Evolutionary conservation across 2,113 vertebrate species (phyloP).

Genomic region (Isurus oxyrinchus): DNA sequence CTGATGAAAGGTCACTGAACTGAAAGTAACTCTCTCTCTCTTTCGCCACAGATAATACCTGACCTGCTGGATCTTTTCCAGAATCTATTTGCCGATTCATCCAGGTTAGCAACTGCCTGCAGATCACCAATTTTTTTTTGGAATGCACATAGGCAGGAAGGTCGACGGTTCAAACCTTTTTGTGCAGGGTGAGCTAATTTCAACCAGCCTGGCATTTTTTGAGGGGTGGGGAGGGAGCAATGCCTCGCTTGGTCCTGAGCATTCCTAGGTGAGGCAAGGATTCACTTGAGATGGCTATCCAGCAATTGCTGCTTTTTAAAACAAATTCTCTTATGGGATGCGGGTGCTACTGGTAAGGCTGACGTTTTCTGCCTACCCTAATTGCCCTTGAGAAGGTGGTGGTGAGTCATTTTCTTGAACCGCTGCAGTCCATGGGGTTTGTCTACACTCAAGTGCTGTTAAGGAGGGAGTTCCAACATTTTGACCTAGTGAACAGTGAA

Average conservation of each 20-base stretch:
- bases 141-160: background rate
- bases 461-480: background rate
- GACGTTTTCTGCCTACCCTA: background rate
- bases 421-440: background rate
- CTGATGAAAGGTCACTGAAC: background rate
- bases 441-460: background rate
- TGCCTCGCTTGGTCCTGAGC: background rate
- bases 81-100: background rate
- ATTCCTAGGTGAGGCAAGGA: background rate
- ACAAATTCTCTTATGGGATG: background rate
- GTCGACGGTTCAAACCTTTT: background rate
- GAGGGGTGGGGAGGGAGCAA: background rate
- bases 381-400: background rate
- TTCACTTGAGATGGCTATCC: background rate
- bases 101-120: background rate
- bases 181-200: background rate
- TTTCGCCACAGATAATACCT: background rate
- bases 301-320: background rate
- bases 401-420: background rate
- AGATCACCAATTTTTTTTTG: too few relatives aligned
- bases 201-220: background rate
- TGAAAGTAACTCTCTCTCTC: background rate
- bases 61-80: background rate
- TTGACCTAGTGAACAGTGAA: background rate
- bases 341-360: background rate